Evolutionary conservation across 2,797 vertebrate genomes (phyloP).

Genomic region (Ibycter americanus): DNA sequence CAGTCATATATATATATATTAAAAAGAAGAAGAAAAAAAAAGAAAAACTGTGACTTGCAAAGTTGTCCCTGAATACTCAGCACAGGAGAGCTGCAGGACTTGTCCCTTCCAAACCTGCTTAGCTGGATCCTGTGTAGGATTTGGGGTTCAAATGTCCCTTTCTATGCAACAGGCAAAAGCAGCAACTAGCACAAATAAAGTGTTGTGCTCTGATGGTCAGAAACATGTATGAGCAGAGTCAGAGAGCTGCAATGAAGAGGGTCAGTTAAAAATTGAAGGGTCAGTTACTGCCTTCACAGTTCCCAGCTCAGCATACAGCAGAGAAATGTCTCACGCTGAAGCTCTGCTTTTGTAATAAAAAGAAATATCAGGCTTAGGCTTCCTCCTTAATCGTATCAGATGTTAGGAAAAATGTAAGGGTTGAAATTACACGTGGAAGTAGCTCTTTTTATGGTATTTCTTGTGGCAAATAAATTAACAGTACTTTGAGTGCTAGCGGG

Average conservation of each 20-base stretch:
- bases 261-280: not conserved
- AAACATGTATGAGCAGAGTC: rapidly evolving
- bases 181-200: not conserved
- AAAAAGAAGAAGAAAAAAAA: not conserved
- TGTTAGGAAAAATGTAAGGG: not conserved
- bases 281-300: not conserved
- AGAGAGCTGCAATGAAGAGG: not conserved
- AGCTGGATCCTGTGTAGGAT: not conserved
- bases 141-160: not conserved
- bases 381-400: not conserved
- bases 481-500: not conserved
- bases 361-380: not conserved
- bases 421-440: not conserved
- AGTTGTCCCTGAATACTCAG: not conserved
- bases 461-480: not conserved
- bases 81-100: not conserved
- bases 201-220: not conserved
- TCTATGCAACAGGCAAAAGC: not conserved
- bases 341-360: not conserved
- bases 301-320: not conserved
- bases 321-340: not conserved
- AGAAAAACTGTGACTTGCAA: not conserved
- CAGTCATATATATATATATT: not conserved
- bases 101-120: not conserved
- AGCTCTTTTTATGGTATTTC: not conserved